These are phyloP conservation scores for Bryconaethiops microstoma DNA, from an alignment of 2,797 vertebrate genomes.

Conservation along the genomic window DNA sequence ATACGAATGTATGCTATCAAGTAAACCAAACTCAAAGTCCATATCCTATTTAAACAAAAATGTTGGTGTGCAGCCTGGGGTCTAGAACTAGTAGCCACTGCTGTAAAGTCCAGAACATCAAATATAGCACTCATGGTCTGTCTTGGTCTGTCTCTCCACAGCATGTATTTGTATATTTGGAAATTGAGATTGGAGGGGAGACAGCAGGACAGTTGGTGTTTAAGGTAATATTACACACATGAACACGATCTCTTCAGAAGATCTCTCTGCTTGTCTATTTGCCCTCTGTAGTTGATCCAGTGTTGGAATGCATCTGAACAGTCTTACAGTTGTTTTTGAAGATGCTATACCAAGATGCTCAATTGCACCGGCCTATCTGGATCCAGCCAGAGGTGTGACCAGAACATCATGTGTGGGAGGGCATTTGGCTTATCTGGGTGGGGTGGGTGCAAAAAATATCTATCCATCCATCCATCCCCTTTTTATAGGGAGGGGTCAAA, in stretches of 20 bases:
- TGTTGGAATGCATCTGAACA: background rate
- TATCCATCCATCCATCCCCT: too few species aligned
- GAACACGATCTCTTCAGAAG: background rate
- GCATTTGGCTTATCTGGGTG: too few species aligned
- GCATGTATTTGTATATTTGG: constrained; percentile 88
- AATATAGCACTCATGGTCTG: background rate
- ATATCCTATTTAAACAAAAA: too few species aligned
- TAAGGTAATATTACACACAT: constrained; percentile 76
- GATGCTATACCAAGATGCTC: too few species aligned
- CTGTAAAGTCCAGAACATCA: background rate
- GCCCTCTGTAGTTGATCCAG: background rate
- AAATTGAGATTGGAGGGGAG: constrained; percentile 77
- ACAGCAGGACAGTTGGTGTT: constrained; percentile 82
- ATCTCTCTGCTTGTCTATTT: background rate
- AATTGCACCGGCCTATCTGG: too few species aligned
- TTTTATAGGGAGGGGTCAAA: too few species aligned
- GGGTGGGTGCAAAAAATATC: too few species aligned
- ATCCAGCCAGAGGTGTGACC: too few species aligned
- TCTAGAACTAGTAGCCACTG: background rate
- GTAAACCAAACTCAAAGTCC: too few species aligned
- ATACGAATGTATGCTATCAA: too few species aligned
- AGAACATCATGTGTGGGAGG: too few species aligned
- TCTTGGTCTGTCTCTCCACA: constrained; percentile 65
- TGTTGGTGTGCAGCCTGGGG: background rate
- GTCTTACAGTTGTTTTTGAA: background rate